phyloP scores from a whole-genome alignment of 2,888 invertebrate species.

The Melipona beecheii region DNA sequence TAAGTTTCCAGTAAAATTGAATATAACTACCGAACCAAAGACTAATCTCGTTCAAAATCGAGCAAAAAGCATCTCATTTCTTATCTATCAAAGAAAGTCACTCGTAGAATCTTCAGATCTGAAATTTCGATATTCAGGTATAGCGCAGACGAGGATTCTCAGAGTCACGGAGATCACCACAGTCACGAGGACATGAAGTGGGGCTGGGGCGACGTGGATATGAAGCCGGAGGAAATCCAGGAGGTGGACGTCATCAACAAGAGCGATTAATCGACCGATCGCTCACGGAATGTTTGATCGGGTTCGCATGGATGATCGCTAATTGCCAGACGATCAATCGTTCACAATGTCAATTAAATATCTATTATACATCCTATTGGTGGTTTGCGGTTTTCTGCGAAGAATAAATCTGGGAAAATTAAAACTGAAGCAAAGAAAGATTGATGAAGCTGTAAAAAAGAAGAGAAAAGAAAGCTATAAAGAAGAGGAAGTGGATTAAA shows the following conservation, averaged over 20 bases:
- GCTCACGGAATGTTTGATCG: neutral
- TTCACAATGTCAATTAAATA: conserved; percentile 65
- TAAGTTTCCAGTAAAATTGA: too few species aligned
- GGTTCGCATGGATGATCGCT: neutral
- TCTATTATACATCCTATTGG: conserved; percentile 40
- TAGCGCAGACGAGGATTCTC: conserved; percentile 75
- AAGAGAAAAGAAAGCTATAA: neutral
- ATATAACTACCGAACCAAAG: too few species aligned
- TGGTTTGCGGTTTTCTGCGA: neutral
- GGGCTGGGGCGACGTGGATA: conserved; percentile 94
- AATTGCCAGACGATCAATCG: conserved; percentile 31
- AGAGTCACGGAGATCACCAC: conserved; percentile 68
- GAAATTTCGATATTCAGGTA: conserved; percentile 75
- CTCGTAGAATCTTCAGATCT: neutral
- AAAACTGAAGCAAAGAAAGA: neutral
- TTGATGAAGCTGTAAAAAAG: too few species aligned
- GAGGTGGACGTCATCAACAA: conserved; percentile 81
- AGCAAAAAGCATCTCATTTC: neutral
- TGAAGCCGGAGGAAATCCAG: conserved; percentile 88
- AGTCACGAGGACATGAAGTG: conserved; percentile 87
- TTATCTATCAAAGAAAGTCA: neutral
- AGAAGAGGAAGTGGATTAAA: neutral
- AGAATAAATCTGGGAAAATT: too few species aligned
- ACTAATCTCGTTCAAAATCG: too few species aligned
- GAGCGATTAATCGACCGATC: conserved; percentile 65